Base-by-base conservation (phyloP, 2,113 vertebrate species). In the Prolemur simus region DNA sequence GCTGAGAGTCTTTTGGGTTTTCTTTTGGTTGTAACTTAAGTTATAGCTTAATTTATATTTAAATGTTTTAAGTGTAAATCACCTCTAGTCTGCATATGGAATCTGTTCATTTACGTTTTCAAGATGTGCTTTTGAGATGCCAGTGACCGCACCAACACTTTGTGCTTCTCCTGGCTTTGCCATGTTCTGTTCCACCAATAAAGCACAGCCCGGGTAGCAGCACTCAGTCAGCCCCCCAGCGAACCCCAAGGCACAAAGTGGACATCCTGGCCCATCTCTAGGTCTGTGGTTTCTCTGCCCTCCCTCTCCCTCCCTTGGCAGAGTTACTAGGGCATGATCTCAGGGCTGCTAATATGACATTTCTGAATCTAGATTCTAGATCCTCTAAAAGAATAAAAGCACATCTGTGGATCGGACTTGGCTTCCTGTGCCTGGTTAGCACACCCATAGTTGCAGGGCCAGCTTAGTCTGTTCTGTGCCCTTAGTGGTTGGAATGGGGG, bases 21-120 rank as follows among this genome's bases (percentile, higher is more conserved):
- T 56, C 21, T 94, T 94, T 86, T 91, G 83, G 91, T 97, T 98
- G 96, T 98, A 98, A 98, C 47, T 98, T 97, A 96, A 95, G 97
- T 98, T 91, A 96, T 98, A 98, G 96, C 94, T 97, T 97, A 97
- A 96, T 96, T 97, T 96, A 80, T 97, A 98, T 98, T 97, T 97
- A 98, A 98, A 97, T 95, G 96, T 97, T 96, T 94, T 87, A 80
- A 87, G 89, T 96, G 95, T 97, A 34, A 89, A 94, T 97, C 91
- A 37, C 63, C 23, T 93, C 39, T 71, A 69, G 88, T 97, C 96
- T 96, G 91, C 86, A 88, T 34, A 91, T 29, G 81, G 77, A 80
- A 68, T 96, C 96, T 94, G 68, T 93, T 93, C 34, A 73, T 96
- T 92, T 85, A 54, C 82, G 56, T 27, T 52, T 91, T 6, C 37